Conservation (phyloP, 2,797 vertebrate species). For the Sarcophilus harrisii region DNA sequence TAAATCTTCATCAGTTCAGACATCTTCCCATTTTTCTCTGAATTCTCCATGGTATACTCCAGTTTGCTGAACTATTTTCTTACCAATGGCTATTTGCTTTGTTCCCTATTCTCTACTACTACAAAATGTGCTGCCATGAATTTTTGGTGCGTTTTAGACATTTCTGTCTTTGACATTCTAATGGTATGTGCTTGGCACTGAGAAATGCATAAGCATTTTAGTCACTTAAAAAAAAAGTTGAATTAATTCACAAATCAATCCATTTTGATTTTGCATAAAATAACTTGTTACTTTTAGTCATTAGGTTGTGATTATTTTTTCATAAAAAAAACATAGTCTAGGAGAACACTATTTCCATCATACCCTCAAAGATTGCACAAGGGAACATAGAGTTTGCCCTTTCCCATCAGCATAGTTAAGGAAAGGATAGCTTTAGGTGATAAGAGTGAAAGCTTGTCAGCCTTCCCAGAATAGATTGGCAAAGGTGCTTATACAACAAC, state of each 20-base stretch:
- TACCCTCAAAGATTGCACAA: background rate
- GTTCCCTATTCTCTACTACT: background rate
- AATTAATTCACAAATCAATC: background rate
- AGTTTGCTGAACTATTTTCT: background rate
- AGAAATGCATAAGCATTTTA: background rate
- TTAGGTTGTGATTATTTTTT: background rate
- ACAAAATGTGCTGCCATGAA: background rate
- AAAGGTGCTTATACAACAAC: background rate
- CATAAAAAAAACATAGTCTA: background rate
- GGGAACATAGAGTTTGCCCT: background rate
- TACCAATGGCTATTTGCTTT: background rate
- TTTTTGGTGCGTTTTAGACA: background rate
- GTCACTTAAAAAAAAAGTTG: background rate
- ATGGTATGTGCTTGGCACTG: background rate
- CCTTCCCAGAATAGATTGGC: background rate
- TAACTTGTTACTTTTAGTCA: background rate
- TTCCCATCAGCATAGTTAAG: background rate
- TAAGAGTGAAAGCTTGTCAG: background rate
- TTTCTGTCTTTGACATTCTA: background rate
- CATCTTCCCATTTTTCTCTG: background rate
- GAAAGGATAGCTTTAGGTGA: background rate
- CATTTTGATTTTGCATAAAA: background rate
- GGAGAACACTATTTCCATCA: background rate
- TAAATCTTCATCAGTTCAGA: background rate
- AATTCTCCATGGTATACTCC: background rate